Percentiles rank a stretch among this genome's conserved stretches.
These are phyloP conservation scores for Cryptus viduatorius DNA, from an alignment of 2,888 invertebrate genomes.

Conservation along the genomic window DNA sequence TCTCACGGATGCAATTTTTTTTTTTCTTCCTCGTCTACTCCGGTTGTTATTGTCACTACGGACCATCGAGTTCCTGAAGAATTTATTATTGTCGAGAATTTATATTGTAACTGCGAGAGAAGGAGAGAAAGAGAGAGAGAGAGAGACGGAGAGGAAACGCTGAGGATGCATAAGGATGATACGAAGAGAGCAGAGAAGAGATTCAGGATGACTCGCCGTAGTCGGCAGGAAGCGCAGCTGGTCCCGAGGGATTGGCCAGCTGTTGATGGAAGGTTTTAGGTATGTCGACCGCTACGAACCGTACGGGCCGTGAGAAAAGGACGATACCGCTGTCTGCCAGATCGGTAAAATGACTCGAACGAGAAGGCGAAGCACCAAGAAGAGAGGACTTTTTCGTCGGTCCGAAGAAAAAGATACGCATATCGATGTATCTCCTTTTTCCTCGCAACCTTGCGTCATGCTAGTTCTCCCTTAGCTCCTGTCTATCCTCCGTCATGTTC, in stretches of 20 bases:
- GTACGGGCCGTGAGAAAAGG: constrained; percentile 81
- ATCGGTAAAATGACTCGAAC: constrained; percentile 73
- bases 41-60: background rate
- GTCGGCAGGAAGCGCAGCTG: constrained; percentile 81
- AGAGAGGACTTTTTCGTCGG: constrained; percentile 65
- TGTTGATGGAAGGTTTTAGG: constrained; percentile 81
- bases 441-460: constrained; percentile 10
- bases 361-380: constrained; percentile 73
- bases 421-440: constrained; percentile 46
- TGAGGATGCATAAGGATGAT: constrained; percentile 21
- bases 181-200: constrained; percentile 50
- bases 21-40: constrained; percentile 3
- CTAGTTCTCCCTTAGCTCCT: constrained; percentile 19
- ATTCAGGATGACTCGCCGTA: constrained; percentile 75
- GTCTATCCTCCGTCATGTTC: constrained; percentile 37
- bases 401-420: constrained; percentile 38
- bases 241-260: constrained; percentile 81
- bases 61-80: background rate
- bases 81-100: background rate
- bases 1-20: constrained; percentile 20
- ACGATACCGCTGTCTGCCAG: constrained; percentile 65
- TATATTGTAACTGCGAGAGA: background rate
- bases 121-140: background rate
- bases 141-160: background rate
- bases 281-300: constrained; percentile 75